Base-by-base conservation (phyloP, 2,113 vertebrate species). In the Pomatostomus ruficeps region DNA sequence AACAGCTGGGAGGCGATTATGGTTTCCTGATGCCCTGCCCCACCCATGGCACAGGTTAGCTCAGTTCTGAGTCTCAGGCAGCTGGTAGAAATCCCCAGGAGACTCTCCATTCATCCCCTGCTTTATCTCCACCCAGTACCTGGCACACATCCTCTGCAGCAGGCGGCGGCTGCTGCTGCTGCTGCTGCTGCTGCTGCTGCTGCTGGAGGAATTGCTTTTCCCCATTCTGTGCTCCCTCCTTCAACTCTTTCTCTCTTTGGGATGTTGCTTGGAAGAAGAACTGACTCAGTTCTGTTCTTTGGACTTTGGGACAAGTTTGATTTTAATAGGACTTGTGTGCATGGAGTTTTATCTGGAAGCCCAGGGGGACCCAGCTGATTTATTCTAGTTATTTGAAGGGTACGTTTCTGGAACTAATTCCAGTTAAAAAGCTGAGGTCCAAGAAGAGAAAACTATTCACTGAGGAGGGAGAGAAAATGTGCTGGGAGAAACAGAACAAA, bases 41-140 rank as follows among this genome's bases (percentile, higher is more conserved):
- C 93, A 95, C 88, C 95, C 94, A 63, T 91, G 93, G 93, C 82
- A 95, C 95, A 96, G 94, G 96, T 96, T 96, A 93, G 94, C 92
- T 95, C 90, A 93, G 88, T 77, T 77, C 82, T 94, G 92, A 88
- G 79, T 74, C 1, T 33, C 55, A 84, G 93, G 85, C 93, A 94
- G 93, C 91, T 96, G 95, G 94, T 43, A 96, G 88, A 85, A 95
- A 74, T 74, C 75, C 94, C 91, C 19, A 0, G 71, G 84, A 89
- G 94, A 80, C 63, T 51, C 66, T 79, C 77, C 88, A 80, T 94
- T 96, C 89, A 93, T 89, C 87, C 74, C 38, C 87, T 91, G 87
- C 46, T 18, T 73, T 63, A 51, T 46, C 91, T 89, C 96, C 91
- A 95, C 95, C 93, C 95, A 91, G 88, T 59, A 89, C 91, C 89